A percentile compares a stretch with the other conserved stretches of the same genome.
Evolutionary conservation across 1,140 invertebrate species (phyloP).

Genomic region (Bombus superbus): DNA sequence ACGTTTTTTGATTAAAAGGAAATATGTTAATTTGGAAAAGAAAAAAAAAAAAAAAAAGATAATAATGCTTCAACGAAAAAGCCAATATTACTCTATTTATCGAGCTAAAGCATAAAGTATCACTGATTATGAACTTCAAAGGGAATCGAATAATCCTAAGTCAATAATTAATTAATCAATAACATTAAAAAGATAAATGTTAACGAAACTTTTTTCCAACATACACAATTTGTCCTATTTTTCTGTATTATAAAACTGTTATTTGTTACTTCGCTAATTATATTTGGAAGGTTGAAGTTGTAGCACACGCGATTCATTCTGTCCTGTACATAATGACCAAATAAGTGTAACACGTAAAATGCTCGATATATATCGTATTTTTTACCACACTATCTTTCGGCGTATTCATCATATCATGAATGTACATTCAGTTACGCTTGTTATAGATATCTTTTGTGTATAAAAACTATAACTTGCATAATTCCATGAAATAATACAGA

Average conservation of each 20-base stretch:
- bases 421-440: conserved; percentile 4
- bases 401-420: conserved; percentile 2
- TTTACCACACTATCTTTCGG: conserved; percentile 10
- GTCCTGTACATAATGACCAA: conserved; percentile 14
- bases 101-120: not conserved
- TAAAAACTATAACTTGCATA: not conserved
- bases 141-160: conserved; percentile 24
- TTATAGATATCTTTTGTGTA: not conserved
- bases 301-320: not conserved
- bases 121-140: not conserved
- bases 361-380: conserved; percentile 20
- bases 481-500: not conserved
- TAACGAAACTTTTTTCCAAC: not conserved
- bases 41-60: not conserved
- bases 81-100: not conserved
- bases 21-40: not conserved
- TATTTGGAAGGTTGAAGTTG: not conserved
- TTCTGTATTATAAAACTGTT: conserved; percentile 11
- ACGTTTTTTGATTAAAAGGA: not conserved
- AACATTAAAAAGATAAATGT: conserved; percentile 13
- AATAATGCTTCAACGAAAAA: not conserved
- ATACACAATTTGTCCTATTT: not conserved
- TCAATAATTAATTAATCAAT: conserved; percentile 14
- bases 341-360: not conserved
- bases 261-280: not conserved